Percentiles rank a stretch among this genome's conserved stretches.
phyloP scores from a whole-genome alignment of 2,113 vertebrate species.

The Lampris megalopsis region DNA sequence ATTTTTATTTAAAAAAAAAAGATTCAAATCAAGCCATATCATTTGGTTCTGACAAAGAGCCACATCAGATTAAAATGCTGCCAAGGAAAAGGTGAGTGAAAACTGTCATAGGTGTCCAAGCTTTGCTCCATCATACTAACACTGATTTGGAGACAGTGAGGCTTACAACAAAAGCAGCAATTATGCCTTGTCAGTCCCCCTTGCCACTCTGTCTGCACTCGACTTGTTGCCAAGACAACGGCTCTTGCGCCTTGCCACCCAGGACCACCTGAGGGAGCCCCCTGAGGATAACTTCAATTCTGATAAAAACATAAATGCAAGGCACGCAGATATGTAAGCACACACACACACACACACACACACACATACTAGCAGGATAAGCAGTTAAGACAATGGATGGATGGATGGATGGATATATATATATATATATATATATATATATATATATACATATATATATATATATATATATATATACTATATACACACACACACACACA shows the following conservation, averaged over 20 bases:
- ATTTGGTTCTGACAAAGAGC: too few species aligned
- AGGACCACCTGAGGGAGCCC: constrained; percentile 64
- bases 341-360: constrained; percentile 24
- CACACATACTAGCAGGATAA: too few species aligned
- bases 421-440: too few species aligned
- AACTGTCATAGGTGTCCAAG: background rate
- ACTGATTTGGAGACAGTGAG: constrained; percentile 48
- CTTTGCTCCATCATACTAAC: constrained; percentile 27
- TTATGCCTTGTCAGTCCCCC: constrained; percentile 63
- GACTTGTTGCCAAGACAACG: constrained; percentile 75
- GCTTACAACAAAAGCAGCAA: constrained; percentile 59
- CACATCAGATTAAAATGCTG: background rate
- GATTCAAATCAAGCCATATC: too few species aligned
- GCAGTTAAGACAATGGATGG: too few species aligned
- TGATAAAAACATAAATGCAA: constrained; percentile 43
- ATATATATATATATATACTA: too few species aligned
- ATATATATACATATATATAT: too few species aligned
- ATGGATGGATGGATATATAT: too few species aligned
- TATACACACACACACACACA: constrained; percentile 13
- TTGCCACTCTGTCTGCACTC: constrained; percentile 59
- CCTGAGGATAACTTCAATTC: constrained; percentile 47
- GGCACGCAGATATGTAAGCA: constrained; percentile 4
- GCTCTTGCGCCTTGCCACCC: constrained; percentile 60
- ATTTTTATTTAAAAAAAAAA: too few species aligned
- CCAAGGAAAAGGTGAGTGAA: background rate